Evolutionary conservation across 2,113 vertebrate genomes (phyloP), one percentile per base, ranked within the genome.

Genomic region (Phalacrocorax brasilianus): DNA sequence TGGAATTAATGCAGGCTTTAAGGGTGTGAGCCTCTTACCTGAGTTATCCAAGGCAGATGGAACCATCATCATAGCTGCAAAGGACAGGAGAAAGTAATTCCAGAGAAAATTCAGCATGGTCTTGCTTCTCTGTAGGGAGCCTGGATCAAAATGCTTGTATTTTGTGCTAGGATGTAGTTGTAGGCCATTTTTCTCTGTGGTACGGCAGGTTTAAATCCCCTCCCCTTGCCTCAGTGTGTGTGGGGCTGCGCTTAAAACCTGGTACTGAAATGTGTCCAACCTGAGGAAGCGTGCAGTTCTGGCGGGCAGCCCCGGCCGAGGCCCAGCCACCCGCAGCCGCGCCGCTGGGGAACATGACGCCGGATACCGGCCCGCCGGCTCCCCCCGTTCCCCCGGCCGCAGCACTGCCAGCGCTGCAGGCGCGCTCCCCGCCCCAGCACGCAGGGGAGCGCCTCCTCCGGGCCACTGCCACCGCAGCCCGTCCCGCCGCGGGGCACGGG

Each of bases 141-240:
- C 14, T 35, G 4, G 38, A n/a, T 14, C 23, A 0, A 6, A 21
- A 2, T 1, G 44, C 52, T 33, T 0, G 0, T 72, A 23, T 47
- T 55, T 35, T 58, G 42, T 3, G 23, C 16, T 5, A 3, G 35
- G 45, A 13, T 26, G 8, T 16, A 40, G 52, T 6, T 40, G 58
- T 17, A 32, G 32, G 32, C 23, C 17, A 5, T 50, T 33, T 33
- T 14, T 19, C 20, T 33, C 12, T 42, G 30, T 8, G 12, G 5
- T 50, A 20, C 15, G 30, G 26, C 19, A 2, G 2, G 4, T 47
- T 33, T 10, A 16, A 27, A 44, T 8, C 32, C 42, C 17, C 44
- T 24, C 63, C 58, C 5, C 0, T 1, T 16, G 13, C 28, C 35
- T 24, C 56, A 5, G 35, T 11, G 52, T 2, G 52, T 2, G 13